Percentiles rank a stretch among this genome's conserved stretches.
Conservation (phyloP, 2,797 vertebrate genomes). For the Ceryle rudis region DNA sequence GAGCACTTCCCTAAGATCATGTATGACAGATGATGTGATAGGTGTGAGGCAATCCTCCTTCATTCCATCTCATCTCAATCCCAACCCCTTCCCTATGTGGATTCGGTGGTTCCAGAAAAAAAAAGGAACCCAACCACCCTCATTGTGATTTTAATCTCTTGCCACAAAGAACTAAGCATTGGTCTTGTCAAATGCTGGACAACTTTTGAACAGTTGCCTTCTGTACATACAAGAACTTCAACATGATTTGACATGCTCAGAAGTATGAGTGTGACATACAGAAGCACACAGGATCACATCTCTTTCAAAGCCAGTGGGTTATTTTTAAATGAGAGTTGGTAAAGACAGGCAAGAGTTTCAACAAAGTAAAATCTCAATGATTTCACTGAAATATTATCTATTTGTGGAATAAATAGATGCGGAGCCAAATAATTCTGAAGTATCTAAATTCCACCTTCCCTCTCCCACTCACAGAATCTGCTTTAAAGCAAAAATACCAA, state of each 20-base stretch:
- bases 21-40: neutral
- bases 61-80: too few relatives aligned
- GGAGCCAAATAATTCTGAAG: constrained; percentile 34
- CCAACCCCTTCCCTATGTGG: neutral
- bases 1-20: rapidly evolving
- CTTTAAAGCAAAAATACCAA: constrained; percentile 47
- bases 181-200: neutral
- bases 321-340: neutral
- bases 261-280: neutral
- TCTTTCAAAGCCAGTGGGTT: neutral
- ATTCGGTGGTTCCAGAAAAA: neutral
- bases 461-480: constrained; percentile 62
- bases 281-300: neutral
- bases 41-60: neutral
- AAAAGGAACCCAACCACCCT: neutral
- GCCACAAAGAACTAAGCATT: neutral
- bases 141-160: neutral
- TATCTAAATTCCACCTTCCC: constrained; percentile 51
- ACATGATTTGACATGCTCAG: neutral
- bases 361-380: neutral
- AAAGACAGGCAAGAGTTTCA: neutral
- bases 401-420: constrained; percentile 40
- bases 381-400: constrained; percentile 52
- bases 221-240: neutral
- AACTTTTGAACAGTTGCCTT: neutral